Base-by-base conservation (phyloP, 2,888 invertebrate genomes). In the Callyntrura guangdongensis region DNA sequence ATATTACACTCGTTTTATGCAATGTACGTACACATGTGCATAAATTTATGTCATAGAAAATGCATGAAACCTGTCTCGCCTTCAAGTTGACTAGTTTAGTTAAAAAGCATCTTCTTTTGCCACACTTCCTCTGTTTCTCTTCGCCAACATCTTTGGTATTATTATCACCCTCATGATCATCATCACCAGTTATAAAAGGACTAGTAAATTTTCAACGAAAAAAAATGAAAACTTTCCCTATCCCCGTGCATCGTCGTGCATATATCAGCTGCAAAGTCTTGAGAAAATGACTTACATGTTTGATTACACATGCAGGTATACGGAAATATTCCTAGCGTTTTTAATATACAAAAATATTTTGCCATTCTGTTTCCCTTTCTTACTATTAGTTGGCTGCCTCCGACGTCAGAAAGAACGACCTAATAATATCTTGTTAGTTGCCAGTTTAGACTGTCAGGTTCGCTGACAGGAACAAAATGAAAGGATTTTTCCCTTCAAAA, bases 1-100 rank as follows among this genome's bases (percentile, higher is more conserved):
- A 36, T 36, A 36, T 36, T 36, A 36, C 36, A 36, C 36, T 36
- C 36, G 36, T 36, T 4, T 36, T 36, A 45, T 45, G 77, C 77
- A 56, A 49, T 25, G 59, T 81, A 36, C 59, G 25, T 56, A 20
- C 61, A 22, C 56, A 22, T 67, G 56, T 89, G 84, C 89, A 77
- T 84, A 84, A 83, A 84, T 84, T 88, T 83, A 72, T 84, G 64
- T 84, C 89, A 84, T 89, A 89, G 64, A 89, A 89, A 84, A 89
- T 89, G 89, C 84, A 89, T 89, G 89, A 89, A 64, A 69, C 84
- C 83, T 89, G 89, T 89, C 84, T 89, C 72, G 59, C 84, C 89
- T 83, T 89, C 59, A 27, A 82, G 72, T 88, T 88, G 89, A 89
- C 89, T 83, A 83, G 64, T 84, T 89, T 53, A 77, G 64, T 49